phyloP scores from a whole-genome alignment of 1,140 invertebrate genomes.

The Platorchestia sp. region DNA sequence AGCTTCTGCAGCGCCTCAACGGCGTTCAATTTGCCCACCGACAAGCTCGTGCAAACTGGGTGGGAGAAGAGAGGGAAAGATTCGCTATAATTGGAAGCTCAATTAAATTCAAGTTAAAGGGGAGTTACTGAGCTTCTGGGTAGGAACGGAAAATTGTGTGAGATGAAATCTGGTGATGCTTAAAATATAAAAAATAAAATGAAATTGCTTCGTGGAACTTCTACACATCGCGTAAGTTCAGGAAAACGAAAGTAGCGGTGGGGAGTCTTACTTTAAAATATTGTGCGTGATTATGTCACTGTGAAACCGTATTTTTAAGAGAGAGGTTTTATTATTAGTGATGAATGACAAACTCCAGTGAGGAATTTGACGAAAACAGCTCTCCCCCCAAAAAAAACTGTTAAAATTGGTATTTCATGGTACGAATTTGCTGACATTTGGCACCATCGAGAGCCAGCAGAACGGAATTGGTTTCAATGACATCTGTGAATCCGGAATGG shows the following conservation, averaged over 20 bases:
- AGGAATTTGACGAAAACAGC: too few species aligned
- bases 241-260: neutral
- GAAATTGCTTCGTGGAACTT: neutral
- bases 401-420: too few species aligned
- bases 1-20: conserved; percentile 2
- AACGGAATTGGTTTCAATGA: too few species aligned
- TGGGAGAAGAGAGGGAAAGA: neutral
- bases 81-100: neutral
- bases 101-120: neutral
- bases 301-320: too few species aligned
- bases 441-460: too few species aligned
- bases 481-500: too few species aligned
- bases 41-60: conserved; percentile 39
- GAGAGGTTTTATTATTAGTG: too few species aligned
- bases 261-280: too few species aligned
- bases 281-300: too few species aligned
- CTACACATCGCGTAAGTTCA: neutral
- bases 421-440: too few species aligned
- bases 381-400: too few species aligned
- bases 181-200: neutral
- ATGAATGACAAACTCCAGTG: too few species aligned
- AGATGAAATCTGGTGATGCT: neutral
- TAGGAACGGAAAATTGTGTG: neutral
- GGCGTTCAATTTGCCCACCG: neutral
- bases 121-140: neutral